Percentiles rank a stretch among this genome's conserved stretches.
Evolutionary conservation across 2,888 invertebrate genomes (phyloP).

Genomic region (Idaea biselata): DNA sequence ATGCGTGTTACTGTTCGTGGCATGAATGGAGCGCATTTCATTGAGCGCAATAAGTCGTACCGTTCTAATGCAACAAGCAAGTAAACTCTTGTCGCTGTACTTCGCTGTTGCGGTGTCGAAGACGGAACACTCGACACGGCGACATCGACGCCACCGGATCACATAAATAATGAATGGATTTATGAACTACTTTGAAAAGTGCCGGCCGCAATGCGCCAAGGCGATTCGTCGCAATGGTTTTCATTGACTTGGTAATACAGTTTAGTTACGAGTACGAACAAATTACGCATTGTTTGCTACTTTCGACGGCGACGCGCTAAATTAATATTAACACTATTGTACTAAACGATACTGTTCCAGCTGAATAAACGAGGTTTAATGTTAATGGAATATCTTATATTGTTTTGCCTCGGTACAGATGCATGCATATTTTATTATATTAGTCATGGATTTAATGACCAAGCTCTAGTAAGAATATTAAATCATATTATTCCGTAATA

Average conservation of each 20-base stretch:
- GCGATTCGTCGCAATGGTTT: conserved; percentile 21
- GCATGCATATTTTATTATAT: conserved; percentile 8
- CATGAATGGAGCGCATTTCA: conserved; percentile 66
- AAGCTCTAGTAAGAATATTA: conserved; percentile 4
- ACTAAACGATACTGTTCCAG: conserved; percentile 34
- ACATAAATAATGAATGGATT: conserved; percentile 59
- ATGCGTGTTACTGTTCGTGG: conserved; percentile 40
- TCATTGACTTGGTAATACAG: conserved; percentile 8
- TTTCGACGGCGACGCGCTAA: conserved; percentile 29
- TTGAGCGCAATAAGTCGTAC: conserved; percentile 46
- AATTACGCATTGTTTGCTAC: conserved; percentile 22
- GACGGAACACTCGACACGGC: conserved; percentile 10
- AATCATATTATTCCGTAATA: conserved; percentile 6
- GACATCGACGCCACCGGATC: neutral
- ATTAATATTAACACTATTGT: conserved; percentile 35
- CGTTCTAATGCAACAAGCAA: conserved; percentile 54
- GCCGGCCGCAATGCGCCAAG: conserved; percentile 44
- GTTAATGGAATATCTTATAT: conserved; percentile 61
- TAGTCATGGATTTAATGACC: conserved; percentile 24
- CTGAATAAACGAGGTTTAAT: conserved; percentile 35
- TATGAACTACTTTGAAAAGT: conserved; percentile 45
- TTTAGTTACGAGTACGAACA: conserved; percentile 8
- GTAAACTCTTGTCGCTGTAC: conserved; percentile 28
- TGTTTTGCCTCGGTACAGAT: conserved; percentile 29
- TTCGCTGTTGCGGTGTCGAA: neutral